Conservation (phyloP, 2,113 vertebrate species). For the Tiliqua scincoides region DNA sequence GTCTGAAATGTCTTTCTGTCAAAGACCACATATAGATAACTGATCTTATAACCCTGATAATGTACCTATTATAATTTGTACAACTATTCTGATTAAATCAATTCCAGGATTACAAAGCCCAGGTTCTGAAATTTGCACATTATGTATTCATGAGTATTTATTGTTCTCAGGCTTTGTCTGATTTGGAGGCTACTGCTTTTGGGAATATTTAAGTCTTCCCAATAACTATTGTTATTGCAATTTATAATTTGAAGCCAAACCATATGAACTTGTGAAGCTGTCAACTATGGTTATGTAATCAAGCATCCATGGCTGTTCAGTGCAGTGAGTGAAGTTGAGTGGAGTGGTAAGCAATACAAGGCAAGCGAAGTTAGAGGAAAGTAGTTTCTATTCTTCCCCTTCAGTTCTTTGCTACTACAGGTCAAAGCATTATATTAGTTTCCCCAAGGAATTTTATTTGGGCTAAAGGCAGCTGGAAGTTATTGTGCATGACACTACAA, state of each 20-base stretch:
- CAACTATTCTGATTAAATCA: too few relatives aligned
- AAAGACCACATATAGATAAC: too few relatives aligned
- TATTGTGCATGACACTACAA: constrained; percentile 21
- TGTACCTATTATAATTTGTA: too few relatives aligned
- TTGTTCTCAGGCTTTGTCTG: background rate
- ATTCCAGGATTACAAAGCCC: background rate
- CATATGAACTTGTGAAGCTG: background rate
- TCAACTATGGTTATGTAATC: background rate
- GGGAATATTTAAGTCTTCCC: background rate
- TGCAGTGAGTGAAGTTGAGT: background rate
- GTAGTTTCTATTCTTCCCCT: constrained; percentile 5
- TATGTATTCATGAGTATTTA: background rate
- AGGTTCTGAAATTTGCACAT: too few relatives aligned
- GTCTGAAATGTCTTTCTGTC: background rate
- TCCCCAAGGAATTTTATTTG: background rate
- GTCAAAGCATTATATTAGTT: background rate
- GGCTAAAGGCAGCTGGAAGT: constrained; percentile 34
- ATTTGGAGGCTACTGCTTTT: background rate
- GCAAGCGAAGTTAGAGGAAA: constrained; percentile 1
- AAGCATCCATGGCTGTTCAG: background rate
- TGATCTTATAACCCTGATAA: too few relatives aligned
- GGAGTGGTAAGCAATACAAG: background rate
- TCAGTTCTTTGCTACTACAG: constrained; percentile 24
- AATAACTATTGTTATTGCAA: background rate
- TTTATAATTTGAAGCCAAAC: background rate